Percentiles rank a stretch among this genome's conserved stretches.
Conservation (phyloP, 2,888 invertebrate species). For the Hyppa rectilinea region DNA sequence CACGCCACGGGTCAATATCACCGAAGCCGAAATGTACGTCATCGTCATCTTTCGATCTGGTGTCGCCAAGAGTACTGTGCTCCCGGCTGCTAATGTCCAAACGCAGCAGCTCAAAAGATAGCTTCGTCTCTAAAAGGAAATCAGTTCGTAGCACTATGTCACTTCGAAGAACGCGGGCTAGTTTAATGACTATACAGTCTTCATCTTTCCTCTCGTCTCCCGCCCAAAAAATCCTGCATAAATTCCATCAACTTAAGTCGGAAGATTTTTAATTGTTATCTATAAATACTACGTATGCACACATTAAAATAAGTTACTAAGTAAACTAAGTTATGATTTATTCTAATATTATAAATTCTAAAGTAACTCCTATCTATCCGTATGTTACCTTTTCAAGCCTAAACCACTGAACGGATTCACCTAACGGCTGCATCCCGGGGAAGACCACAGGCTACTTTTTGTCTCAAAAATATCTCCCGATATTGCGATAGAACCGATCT, state of each 20-base stretch:
- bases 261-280: slow-evolving; percentile 65
- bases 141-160: slow-evolving; percentile 16
- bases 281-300: no score
- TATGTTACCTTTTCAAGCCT: no score
- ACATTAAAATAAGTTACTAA: no score
- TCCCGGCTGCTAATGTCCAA: slow-evolving; percentile 76
- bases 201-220: slow-evolving; percentile 74
- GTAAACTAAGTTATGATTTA: no score
- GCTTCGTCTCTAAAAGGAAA: slow-evolving; percentile 61
- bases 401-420: no score
- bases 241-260: slow-evolving; percentile 77
- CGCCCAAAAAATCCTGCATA: slow-evolving; percentile 80
- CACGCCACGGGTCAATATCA: slow-evolving; percentile 76
- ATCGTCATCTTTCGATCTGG: slow-evolving; percentile 74
- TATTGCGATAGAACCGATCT: no score
- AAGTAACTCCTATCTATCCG: no score
- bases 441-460: no score
- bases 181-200: slow-evolving; percentile 74
- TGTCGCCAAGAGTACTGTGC: slow-evolving; percentile 78
- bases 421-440: no score
- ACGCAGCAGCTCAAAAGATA: slow-evolving; percentile 69
- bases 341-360: no score
- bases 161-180: slow-evolving; percentile 58
- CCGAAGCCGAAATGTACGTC: slow-evolving; percentile 72
- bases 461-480: no score